A percentile compares a stretch with the other conserved stretches of the same genome.
phyloP scores from a whole-genome alignment of 1,140 invertebrate genomes.

The Cryptotermes secundus region DNA sequence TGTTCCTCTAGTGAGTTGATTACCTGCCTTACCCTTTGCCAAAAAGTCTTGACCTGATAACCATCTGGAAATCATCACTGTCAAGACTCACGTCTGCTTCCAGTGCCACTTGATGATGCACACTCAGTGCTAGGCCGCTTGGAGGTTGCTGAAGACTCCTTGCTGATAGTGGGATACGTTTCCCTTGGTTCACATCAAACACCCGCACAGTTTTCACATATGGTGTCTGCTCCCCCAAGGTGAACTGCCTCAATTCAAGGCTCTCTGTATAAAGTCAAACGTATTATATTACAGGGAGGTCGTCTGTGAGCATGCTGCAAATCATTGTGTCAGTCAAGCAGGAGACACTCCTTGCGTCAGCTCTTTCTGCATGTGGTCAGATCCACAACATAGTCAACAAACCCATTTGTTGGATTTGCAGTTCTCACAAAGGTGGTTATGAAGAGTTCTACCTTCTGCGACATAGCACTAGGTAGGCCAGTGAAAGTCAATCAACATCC shows the following conservation, averaged over 20 bases:
- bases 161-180: conserved; percentile 1
- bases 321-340: too few relatives aligned
- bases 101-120: conserved; percentile 50
- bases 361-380: too few relatives aligned
- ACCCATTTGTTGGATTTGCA: too few relatives aligned
- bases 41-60: conserved; percentile 53
- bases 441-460: too few relatives aligned
- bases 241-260: conserved; percentile 48
- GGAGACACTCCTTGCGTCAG: too few relatives aligned
- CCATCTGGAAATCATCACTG: conserved; percentile 57
- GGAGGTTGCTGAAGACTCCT: conserved; percentile 18
- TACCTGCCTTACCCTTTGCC: conserved; percentile 48
- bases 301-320: too few relatives aligned
- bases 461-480: too few relatives aligned
- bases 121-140: conserved; percentile 24
- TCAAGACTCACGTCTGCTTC: conserved; percentile 53
- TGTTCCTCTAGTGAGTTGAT: too few relatives aligned
- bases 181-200: conserved; percentile 30
- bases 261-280: conserved; percentile 37
- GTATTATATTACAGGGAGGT: too few relatives aligned
- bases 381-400: too few relatives aligned
- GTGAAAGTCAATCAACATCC: too few relatives aligned
- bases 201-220: conserved; percentile 47
- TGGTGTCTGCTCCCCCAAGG: conserved; percentile 50
- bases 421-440: too few relatives aligned